Base-by-base conservation (phyloP, 2,797 vertebrate genomes). In the Anolis apletophallus region DNA sequence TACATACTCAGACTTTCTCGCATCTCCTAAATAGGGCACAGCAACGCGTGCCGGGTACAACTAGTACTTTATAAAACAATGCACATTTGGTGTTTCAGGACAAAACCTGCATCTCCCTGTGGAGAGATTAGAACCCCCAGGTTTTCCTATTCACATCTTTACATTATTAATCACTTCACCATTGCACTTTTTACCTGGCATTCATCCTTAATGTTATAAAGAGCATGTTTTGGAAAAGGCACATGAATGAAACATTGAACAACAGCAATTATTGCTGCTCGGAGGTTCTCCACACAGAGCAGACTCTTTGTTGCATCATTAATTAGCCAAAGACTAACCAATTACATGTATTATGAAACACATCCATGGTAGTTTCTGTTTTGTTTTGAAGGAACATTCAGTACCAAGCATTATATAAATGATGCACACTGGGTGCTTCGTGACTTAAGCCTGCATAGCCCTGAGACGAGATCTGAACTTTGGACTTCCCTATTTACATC, bases 331-430 rank as follows among this genome's bases (percentile, higher is more conserved):
- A 80, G 67, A 57, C 46, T 16, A 12, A 52, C 40, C n/a, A 21
- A 75, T 74, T 59, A 83, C 46, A 59, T 46, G 55, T 59, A 83
- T 46, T 74, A 46, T 61, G 36, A 64, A 83, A 83, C 46, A 14
- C n/a, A 64, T 61, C 61, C 67, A 17, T 34, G 80, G 5, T 34
- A 23, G 69, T 71, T 71, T 82, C 50, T 71, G 9, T 81, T 52
- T 26, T 26, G 32, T 52, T 54, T 69, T 19, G 52, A n/a, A 69
- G 32, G 50, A 52, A 12, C n/a, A 26, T 23, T 73, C 19, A 73
- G 46, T 23, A 54, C n/a, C 23, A 12, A 67, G 21, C n/a, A 34
- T 34, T 69, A 14, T 34, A 52, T 69, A 34, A 81, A 34, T 34
- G 32, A 55, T 82, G 68, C 46, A 32, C 34, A 26, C n/a, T 26